These are phyloP conservation scores for Elaeidobius kamerunicus DNA, from an alignment of 2,888 invertebrate species.

Conservation along the genomic window DNA sequence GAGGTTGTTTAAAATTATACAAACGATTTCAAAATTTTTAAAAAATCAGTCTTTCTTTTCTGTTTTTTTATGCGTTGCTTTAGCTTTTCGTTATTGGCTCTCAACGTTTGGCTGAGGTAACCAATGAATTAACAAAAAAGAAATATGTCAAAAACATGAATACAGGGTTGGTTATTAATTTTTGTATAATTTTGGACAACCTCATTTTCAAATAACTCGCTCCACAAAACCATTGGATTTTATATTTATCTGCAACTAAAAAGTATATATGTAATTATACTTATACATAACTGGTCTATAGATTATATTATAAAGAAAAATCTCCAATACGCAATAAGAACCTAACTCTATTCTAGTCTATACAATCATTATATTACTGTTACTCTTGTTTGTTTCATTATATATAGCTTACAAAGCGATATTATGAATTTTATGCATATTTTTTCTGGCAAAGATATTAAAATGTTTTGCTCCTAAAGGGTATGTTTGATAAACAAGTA, in stretches of 20 bases:
- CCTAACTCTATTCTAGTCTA: slow-evolving; percentile 31
- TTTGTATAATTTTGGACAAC: no score
- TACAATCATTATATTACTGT: slow-evolving; percentile 32
- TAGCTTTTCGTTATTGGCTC: slow-evolving; percentile 5
- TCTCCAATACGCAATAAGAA: slow-evolving; percentile 28
- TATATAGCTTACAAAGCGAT: slow-evolving; percentile 16
- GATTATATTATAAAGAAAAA: slow-evolving; percentile 13
- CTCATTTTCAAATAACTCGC: no score
- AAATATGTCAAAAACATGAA: no score
- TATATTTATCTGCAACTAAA: slow-evolving; percentile 10
- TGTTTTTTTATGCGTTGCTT: neutral
- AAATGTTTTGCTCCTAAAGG: neutral
- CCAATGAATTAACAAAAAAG: neutral
- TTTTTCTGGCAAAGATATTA: slow-evolving; percentile 2
- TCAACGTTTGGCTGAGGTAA: neutral
- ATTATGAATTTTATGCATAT: slow-evolving; percentile 10
- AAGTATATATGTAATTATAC: slow-evolving; percentile 21
- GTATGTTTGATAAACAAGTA: no score
- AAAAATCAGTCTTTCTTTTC: neutral
- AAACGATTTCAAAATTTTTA: neutral
- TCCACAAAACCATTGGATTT: slow-evolving; percentile 1
- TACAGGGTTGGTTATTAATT: no score
- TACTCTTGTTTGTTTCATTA: slow-evolving; percentile 28
- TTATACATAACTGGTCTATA: slow-evolving; percentile 24
- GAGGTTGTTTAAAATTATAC: neutral